Evolutionary conservation across 30 jellyfish, hydroid and myxozoan genomes (phyloP), one percentile per base, ranked within the genome.

Genomic region (Cassiopea xamachana): DNA sequence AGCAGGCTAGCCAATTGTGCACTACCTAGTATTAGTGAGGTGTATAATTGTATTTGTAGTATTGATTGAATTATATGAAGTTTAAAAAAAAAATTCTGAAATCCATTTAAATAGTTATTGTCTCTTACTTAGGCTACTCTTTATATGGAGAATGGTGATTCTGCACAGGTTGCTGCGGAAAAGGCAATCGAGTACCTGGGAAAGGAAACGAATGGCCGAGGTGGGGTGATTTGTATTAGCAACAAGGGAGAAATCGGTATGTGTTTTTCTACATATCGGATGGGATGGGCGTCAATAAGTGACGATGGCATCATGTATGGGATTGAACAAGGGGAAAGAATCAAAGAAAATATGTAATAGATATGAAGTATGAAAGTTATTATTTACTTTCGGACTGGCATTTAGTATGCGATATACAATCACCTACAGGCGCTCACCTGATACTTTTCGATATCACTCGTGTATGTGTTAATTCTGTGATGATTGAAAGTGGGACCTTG

Each of bases 261-360:
- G 70, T 87, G 98, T 27, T 96, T 92, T 82, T 85, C 89, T 7
- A 87, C 98, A 0, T 73, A 84, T 45, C 64, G 94, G 48, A 96
- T 96, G 99, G 98, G 98, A 49, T 96, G 99, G 99, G 99, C 99
- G 3, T 50, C 68, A 17, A 75, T 84, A 17, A 47, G 60, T 61
- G 81, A 71, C 6, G 93, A 75, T 67, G 96, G 94, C 1, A 4
- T 94, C 64, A 19, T 45, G 6, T 85, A 51, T 89, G 98, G 98
- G 2, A 75, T 94, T 74, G 97, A 90, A 17, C 89, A 90, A 13
- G 97, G 92, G 17, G 90, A 90, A 17, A 46, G 75, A 67, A 19
- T 76, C 4, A 70, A 51, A 70, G 94, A 86, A 62, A 64, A 79
- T 48, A 4, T 80, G 16, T 9, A 14, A 64, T 2, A 64, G 43